These are phyloP conservation scores for Lumbricus terrestris DNA, from an alignment of 2,888 invertebrate genomes.

Conservation along the genomic window DNA sequence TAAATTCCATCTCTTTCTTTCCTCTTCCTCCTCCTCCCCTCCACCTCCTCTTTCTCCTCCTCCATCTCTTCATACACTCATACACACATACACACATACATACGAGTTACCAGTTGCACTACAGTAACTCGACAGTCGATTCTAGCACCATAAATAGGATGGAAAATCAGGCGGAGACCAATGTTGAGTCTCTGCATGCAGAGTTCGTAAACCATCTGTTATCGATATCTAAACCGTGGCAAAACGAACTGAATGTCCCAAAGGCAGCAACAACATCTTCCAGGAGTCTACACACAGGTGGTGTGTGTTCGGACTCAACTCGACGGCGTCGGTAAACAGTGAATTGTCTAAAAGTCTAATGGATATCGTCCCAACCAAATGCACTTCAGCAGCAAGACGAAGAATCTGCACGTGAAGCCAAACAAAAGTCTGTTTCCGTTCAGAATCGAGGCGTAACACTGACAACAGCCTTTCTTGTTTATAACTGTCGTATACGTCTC, in stretches of 20 bases:
- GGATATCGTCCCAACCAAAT: not conserved
- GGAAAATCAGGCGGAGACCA: not conserved
- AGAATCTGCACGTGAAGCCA: not conserved
- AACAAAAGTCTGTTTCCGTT: not conserved
- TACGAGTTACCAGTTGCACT: too few species aligned
- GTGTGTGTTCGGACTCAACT: not conserved
- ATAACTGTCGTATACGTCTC: not conserved
- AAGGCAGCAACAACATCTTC: not conserved
- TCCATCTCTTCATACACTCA: too few species aligned
- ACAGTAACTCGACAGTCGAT: not conserved
- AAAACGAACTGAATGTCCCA: not conserved
- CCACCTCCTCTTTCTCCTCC: too few species aligned
- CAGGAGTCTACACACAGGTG: not conserved
- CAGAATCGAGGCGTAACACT: not conserved
- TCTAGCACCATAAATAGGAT: not conserved
- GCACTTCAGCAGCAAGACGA: not conserved
- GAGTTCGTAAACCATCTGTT: not conserved
- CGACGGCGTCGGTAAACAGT: not conserved
- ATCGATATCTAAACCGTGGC: not conserved
- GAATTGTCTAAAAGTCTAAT: not conserved
- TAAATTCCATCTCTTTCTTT: too few species aligned
- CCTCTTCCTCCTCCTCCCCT: too few species aligned
- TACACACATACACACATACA: too few species aligned
- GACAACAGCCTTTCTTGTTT: not conserved
- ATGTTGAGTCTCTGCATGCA: not conserved